Conservation (phyloP, 2,797 vertebrate genomes). For the Danio kyathit region DNA sequence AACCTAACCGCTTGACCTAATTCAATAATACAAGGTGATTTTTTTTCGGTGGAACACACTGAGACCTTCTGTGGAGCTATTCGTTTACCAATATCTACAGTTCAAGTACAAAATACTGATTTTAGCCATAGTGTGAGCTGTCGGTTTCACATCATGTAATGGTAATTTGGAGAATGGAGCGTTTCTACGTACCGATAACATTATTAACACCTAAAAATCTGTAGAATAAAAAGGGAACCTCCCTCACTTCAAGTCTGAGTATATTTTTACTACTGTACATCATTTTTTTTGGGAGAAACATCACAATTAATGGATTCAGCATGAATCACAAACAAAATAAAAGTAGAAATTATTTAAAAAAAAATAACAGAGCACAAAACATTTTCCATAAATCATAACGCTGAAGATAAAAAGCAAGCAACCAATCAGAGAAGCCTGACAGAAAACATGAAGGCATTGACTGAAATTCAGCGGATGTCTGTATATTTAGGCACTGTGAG, state of each 20-base stretch:
- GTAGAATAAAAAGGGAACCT: constrained; percentile 48
- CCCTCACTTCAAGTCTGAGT: constrained; percentile 43
- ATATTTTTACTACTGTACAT: constrained; percentile 53
- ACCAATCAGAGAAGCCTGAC: constrained; percentile 85
- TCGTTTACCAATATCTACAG: constrained; percentile 82
- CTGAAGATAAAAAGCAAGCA: constrained; percentile 70
- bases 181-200: constrained; percentile 52
- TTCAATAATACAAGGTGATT: constrained; percentile 61
- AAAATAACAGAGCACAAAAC: constrained; percentile 68
- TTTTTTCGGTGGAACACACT: constrained; percentile 68
- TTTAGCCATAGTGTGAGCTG: constrained; percentile 47
- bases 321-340: constrained; percentile 53
- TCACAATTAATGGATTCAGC: constrained; percentile 50
- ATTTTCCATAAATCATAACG: constrained; percentile 64
- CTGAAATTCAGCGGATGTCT: constrained; percentile 86
- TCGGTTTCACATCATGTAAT: constrained; percentile 47
- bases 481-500: constrained; percentile 99
- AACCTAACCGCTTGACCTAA: constrained; percentile 25
- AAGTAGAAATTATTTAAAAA: constrained; percentile 41
- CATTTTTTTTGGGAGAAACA: constrained; percentile 47
- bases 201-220: constrained; percentile 53
- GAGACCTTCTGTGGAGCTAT: constrained; percentile 49
- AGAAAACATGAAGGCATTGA: constrained; percentile 83
- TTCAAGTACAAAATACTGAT: constrained; percentile 74
- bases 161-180: constrained; percentile 51